phyloP scores from a whole-genome alignment of 2,888 invertebrate species.

The Polymixis lichenea region DNA sequence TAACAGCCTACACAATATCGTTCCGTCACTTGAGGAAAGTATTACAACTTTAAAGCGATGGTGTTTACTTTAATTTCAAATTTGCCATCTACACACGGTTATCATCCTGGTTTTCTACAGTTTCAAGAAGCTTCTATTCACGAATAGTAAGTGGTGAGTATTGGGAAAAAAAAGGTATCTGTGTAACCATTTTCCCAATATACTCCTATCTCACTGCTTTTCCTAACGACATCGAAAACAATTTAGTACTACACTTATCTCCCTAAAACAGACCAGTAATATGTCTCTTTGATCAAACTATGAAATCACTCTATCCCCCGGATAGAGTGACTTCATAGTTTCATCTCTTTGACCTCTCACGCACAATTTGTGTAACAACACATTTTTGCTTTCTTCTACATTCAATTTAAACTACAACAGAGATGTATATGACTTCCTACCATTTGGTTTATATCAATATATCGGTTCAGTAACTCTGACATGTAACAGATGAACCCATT shows the following conservation, averaged over 20 bases:
- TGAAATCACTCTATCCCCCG: not conserved
- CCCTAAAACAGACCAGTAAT: not conserved
- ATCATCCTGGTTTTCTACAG: not conserved
- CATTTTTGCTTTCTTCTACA: not conserved
- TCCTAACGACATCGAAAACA: not conserved
- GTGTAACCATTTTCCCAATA: not conserved
- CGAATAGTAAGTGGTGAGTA: not conserved
- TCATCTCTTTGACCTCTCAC: not conserved
- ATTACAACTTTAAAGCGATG: not conserved
- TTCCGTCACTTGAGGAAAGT: conserved; percentile 8
- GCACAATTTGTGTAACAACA: conserved; percentile 13
- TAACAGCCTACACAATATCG: not conserved
- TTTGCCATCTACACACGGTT: not conserved
- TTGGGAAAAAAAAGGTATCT: not conserved
- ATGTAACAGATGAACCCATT: conserved; percentile 26
- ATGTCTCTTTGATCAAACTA: not conserved
- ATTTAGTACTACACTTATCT: not conserved
- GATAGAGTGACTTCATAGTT: no score
- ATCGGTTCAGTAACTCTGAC: conserved; percentile 34
- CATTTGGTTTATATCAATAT: conserved; percentile 40
- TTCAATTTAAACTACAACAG: not conserved
- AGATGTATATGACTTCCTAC: conserved; percentile 4
- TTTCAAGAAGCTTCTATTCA: not conserved
- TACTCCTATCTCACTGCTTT: not conserved
- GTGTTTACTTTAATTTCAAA: not conserved